Evolutionary conservation across 1,140 invertebrate species (phyloP).

Genomic region (Drosophila nigromelanica): DNA sequence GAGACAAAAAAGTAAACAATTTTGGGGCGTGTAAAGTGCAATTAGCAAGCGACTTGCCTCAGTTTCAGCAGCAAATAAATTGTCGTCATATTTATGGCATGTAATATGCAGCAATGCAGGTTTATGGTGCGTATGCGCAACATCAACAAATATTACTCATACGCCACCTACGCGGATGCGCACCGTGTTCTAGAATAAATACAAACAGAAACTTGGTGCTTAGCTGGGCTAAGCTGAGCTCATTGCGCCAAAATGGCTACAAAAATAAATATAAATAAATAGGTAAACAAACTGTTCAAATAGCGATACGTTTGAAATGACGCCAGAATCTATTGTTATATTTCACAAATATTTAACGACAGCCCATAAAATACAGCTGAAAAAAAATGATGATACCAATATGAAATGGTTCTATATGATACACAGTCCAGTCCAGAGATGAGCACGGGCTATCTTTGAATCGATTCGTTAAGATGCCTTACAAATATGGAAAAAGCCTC

Average conservation of each 20-base stretch:
- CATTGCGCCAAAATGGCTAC: conserved; percentile 43
- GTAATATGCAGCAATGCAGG: conserved; percentile 45
- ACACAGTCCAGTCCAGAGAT: conserved; percentile 21
- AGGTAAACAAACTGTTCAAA: conserved; percentile 57
- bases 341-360: conserved; percentile 13
- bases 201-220: conserved; percentile 44
- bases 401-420: background rate
- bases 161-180: conserved; percentile 57
- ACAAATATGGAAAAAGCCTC: conserved; percentile 44
- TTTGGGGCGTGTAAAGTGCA: conserved; percentile 57
- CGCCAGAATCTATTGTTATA: conserved; percentile 36
- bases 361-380: background rate
- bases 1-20: conserved; percentile 31
- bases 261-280: conserved; percentile 56
- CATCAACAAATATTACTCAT: conserved; percentile 55
- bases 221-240: conserved; percentile 49
- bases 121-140: conserved; percentile 59
- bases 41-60: conserved; percentile 42
- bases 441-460: conserved; percentile 24
- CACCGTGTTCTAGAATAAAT: conserved; percentile 34
- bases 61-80: conserved; percentile 56
- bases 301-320: conserved; percentile 22
- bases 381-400: conserved; percentile 21
- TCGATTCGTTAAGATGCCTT: conserved; percentile 13
- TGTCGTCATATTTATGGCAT: conserved; percentile 37